A percentile compares a stretch with the other conserved stretches of the same genome.
Conservation (phyloP, 1,140 invertebrate species). For the Neoseiulus cucumeris region DNA sequence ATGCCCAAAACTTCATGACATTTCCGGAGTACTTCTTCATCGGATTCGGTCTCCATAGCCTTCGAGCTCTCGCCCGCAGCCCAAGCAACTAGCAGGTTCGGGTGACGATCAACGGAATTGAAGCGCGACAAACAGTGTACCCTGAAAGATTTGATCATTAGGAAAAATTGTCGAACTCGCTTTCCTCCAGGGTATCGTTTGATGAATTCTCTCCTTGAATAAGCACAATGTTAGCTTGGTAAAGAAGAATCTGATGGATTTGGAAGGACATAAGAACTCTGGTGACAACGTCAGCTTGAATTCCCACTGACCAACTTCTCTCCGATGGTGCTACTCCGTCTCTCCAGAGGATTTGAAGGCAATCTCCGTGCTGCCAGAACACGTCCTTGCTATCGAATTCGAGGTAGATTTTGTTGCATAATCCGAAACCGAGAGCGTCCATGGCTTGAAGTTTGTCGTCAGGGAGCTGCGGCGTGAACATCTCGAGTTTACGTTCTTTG, state of each 20-base stretch:
- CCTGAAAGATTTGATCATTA: no score
- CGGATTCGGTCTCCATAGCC: constrained; percentile 56
- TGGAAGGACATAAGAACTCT: no score
- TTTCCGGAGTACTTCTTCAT: constrained; percentile 43
- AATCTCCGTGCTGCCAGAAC: constrained; percentile 32
- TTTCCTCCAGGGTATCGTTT: no score
- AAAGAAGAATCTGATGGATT: no score
- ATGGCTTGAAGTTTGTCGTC: constrained; percentile 25
- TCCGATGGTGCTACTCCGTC: no score
- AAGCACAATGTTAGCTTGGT: no score
- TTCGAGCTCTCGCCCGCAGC: constrained; percentile 63
- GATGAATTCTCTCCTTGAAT: no score
- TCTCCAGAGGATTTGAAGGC: constrained; percentile 33
- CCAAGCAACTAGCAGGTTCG: constrained; percentile 65
- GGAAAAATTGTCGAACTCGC: no score
- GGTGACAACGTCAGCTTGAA: no score
- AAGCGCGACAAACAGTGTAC: constrained; percentile 13
- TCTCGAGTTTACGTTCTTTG: constrained; percentile 41
- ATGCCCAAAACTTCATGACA: constrained; percentile 56
- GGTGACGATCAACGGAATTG: constrained; percentile 16
- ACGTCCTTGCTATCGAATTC: constrained; percentile 34
- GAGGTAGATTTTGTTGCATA: constrained; percentile 51
- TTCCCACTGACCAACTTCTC: no score
- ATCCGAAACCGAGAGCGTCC: constrained; percentile 40
- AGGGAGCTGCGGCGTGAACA: constrained; percentile 39